Evolutionary conservation across 1,140 invertebrate species (phyloP).

Genomic region (Nasonia longicornis): DNA sequence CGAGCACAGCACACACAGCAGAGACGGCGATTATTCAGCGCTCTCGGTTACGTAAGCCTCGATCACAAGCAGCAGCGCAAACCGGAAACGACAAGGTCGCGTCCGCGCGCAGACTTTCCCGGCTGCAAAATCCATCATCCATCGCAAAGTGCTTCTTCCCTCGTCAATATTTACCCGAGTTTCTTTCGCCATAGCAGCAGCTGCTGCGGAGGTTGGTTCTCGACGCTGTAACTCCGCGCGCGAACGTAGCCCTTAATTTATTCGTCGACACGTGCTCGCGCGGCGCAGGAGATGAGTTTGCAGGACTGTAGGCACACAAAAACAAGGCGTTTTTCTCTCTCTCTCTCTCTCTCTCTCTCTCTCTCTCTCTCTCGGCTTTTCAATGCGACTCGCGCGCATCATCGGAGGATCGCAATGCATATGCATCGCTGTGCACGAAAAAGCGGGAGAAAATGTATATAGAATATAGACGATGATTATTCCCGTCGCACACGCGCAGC

Average conservation of each 20-base stretch:
- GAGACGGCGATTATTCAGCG: not conserved
- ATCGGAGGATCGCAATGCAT: too few species aligned
- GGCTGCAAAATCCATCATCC: not conserved
- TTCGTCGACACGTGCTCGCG: not conserved
- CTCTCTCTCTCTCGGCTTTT: not conserved
- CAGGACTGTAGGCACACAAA: not conserved
- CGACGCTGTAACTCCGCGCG: not conserved
- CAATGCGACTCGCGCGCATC: too few species aligned
- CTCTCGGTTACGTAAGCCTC: conserved; percentile 11
- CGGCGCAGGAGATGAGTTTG: not conserved
- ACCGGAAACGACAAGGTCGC: conserved; percentile 44
- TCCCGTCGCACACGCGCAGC: not conserved
- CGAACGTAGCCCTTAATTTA: conserved; percentile 3
- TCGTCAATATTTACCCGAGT: conserved; percentile 26
- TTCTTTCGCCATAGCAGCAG: not conserved
- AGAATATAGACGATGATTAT: not conserved
- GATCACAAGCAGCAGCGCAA: not conserved
- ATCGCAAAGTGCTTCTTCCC: not conserved
- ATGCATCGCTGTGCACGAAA: not conserved
- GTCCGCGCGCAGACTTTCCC: conserved; percentile 12
- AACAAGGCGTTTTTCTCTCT: not conserved
- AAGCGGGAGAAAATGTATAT: not conserved
- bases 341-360: not conserved
- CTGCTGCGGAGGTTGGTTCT: not conserved
- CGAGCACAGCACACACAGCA: not conserved